Conservation (phyloP, 2,113 vertebrate species). For the Phalacrocorax aristotelis region DNA sequence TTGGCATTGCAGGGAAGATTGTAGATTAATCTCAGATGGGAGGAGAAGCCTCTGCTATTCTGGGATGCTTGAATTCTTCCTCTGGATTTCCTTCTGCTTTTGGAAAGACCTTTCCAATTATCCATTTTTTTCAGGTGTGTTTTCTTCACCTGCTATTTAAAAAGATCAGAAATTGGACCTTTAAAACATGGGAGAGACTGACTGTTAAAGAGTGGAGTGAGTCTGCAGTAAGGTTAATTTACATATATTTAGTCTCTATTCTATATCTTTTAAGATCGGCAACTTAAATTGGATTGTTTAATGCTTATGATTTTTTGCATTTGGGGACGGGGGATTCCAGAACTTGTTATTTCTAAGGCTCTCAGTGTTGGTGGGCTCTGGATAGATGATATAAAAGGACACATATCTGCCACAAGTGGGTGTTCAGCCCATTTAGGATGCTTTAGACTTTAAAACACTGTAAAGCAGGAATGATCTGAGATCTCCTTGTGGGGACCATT, state of each 20-base stretch:
- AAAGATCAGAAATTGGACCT: not conserved
- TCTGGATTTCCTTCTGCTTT: not conserved
- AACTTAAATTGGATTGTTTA: not conserved
- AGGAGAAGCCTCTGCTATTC: not conserved
- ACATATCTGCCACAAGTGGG: not conserved
- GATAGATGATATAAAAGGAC: not conserved
- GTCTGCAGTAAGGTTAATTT: not conserved
- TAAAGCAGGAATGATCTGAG: not conserved
- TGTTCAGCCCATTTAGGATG: not conserved
- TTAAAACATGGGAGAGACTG: not conserved
- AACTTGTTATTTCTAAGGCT: not conserved
- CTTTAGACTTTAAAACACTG: not conserved
- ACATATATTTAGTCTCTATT: not conserved
- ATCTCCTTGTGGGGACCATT: not conserved
- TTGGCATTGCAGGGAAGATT: not conserved
- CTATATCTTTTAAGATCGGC: not conserved
- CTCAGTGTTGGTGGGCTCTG: not conserved
- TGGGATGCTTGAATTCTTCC: not conserved
- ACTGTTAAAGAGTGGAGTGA: not conserved
- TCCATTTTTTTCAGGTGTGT: rapidly evolving
- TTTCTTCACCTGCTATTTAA: not conserved
- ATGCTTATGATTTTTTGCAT: not conserved
- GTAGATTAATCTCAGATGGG: not conserved
- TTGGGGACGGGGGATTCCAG: not conserved
- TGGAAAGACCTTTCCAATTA: not conserved